Conservation (phyloP, 2,797 vertebrate species). For the Rallus crepitans region DNA sequence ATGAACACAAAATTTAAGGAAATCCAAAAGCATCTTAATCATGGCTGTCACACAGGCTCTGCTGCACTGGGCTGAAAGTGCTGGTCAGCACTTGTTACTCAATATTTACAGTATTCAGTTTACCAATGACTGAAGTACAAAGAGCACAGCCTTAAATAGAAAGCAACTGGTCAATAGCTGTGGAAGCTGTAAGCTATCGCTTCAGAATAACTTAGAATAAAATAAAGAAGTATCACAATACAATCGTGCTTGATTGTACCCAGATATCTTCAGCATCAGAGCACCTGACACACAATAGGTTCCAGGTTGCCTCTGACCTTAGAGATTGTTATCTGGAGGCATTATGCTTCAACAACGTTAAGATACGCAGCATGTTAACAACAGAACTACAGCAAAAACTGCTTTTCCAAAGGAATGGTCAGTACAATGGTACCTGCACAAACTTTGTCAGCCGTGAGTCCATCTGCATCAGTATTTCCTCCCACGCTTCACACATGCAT, state of each 20-base stretch:
- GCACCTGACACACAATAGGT: background rate
- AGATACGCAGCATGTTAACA: background rate
- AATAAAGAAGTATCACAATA: background rate
- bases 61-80: background rate
- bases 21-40: background rate
- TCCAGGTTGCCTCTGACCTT: background rate
- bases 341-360: background rate
- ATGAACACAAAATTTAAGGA: background rate
- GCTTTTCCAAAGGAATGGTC: background rate
- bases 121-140: background rate
- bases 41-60: background rate
- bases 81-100: background rate
- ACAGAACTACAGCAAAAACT: background rate
- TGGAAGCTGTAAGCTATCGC: background rate
- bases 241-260: background rate
- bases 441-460: conserved; percentile 96
- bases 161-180: background rate
- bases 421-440: conserved; percentile 87
- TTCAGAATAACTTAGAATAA: background rate
- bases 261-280: background rate
- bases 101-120: background rate
- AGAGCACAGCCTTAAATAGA: background rate
- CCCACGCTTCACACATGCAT: conserved; percentile 99
- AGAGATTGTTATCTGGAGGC: background rate
- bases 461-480: conserved; percentile 98